phyloP scores from a whole-genome alignment of 2,888 invertebrate genomes.

The Heterodera filipjevi region DNA sequence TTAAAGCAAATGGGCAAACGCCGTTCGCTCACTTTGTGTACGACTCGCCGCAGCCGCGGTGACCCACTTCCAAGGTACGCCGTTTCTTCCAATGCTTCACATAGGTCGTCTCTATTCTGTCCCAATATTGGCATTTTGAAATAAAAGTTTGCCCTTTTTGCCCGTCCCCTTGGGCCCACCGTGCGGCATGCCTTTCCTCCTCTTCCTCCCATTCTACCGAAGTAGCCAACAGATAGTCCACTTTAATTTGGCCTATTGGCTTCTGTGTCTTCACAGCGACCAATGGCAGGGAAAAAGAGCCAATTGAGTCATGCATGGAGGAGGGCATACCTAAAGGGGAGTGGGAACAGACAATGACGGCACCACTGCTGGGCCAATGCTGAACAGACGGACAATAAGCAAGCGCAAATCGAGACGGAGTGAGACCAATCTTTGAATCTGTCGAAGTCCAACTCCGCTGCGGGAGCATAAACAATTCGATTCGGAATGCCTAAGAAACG shows the following conservation, averaged over 20 bases:
- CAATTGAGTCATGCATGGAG: constrained; percentile 33
- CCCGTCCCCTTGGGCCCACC: not conserved
- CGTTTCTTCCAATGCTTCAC: constrained; percentile 46
- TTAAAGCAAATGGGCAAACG: not conserved
- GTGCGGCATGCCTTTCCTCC: not conserved
- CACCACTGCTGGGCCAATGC: too few relatives aligned
- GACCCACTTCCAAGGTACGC: constrained; percentile 72
- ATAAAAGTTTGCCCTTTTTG: too few relatives aligned
- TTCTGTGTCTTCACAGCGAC: constrained; percentile 38
- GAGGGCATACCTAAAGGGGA: constrained; percentile 11
- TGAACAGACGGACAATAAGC: constrained; percentile 37
- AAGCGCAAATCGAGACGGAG: constrained; percentile 38
- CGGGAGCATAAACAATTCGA: constrained; percentile 33
- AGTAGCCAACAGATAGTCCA: constrained; percentile 29
- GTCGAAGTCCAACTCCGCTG: not conserved
- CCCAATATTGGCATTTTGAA: not conserved
- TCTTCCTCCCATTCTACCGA: constrained; percentile 8
- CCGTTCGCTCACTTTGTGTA: constrained; percentile 67
- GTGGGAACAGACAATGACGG: not conserved
- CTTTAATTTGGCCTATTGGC: constrained; percentile 42
- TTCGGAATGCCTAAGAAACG: constrained; percentile 36
- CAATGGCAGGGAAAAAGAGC: constrained; percentile 36
- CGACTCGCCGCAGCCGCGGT: constrained; percentile 89
- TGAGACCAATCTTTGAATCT: not conserved
- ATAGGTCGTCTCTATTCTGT: constrained; percentile 21